A percentile compares a stretch with the other conserved stretches of the same genome.
Evolutionary conservation across 2,113 vertebrate genomes (phyloP).

Genomic region (Callospermophilus lateralis): DNA sequence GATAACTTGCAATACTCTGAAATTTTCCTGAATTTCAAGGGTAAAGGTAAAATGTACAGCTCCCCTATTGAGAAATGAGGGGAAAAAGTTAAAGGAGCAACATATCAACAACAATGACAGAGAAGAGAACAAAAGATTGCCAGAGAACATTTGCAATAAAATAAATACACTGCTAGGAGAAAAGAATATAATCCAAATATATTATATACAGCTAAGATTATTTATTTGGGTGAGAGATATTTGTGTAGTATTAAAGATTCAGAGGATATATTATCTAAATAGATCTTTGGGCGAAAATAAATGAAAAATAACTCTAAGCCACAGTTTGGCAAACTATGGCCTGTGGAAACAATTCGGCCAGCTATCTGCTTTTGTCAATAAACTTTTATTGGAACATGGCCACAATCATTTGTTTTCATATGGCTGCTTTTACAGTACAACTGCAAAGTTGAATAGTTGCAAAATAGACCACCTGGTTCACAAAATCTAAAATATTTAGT

Average conservation of each 20-base stretch:
- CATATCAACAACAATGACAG: background rate
- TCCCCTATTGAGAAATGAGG: background rate
- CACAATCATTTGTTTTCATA: background rate
- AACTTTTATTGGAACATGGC: background rate
- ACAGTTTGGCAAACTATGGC: background rate
- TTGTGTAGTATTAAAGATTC: background rate
- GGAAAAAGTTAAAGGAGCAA: background rate
- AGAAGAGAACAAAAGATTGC: background rate
- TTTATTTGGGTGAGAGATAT: background rate
- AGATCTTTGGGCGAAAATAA: background rate
- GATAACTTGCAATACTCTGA: background rate
- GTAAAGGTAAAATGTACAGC: background rate
- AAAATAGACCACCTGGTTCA: background rate
- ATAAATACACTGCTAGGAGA: background rate
- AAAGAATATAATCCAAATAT: background rate
- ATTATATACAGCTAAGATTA: background rate
- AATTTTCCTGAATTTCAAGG: background rate
- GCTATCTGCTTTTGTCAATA: constrained; percentile 15
- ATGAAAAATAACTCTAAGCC: background rate
- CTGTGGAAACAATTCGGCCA: background rate
- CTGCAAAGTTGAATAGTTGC: background rate
- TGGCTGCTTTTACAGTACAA: constrained; percentile 5
- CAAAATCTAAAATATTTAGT: background rate
- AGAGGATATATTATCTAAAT: background rate
- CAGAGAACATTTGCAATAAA: background rate